These are phyloP conservation scores for Plebejus argus DNA, from an alignment of 2,888 invertebrate genomes.

Conservation along the genomic window DNA sequence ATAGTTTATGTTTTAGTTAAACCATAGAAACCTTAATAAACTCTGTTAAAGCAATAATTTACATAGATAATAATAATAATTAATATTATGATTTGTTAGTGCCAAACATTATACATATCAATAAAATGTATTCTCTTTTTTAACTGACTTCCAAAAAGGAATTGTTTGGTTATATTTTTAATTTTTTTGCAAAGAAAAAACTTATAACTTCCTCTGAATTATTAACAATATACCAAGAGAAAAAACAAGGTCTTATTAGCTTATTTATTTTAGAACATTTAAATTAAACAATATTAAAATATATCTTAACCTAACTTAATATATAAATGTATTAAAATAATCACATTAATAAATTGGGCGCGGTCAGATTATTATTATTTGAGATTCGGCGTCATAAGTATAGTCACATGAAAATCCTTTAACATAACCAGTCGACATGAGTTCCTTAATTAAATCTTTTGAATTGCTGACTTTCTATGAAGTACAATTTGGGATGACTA, in stretches of 20 bases:
- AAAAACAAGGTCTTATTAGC: conserved; percentile 50
- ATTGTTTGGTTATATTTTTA: neutral
- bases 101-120: conserved; percentile 31
- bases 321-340: conserved; percentile 57
- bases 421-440: no score
- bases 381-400: conserved; percentile 36
- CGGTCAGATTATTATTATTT: conserved; percentile 46
- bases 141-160: neutral
- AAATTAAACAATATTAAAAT: conserved; percentile 65
- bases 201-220: neutral
- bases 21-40: neutral
- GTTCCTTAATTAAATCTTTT: no score
- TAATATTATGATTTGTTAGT: conserved; percentile 36
- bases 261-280: conserved; percentile 66
- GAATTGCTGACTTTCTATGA: neutral
- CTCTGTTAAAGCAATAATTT: conserved; percentile 22
- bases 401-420: neutral
- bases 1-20: neutral
- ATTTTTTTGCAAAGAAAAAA: neutral
- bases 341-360: conserved; percentile 64
- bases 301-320: conserved; percentile 63
- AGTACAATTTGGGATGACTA: neutral
- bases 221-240: conserved; percentile 27
- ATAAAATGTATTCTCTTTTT: neutral
- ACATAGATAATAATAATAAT: neutral